Evolutionary conservation across 2,888 invertebrate genomes (phyloP), one percentile per base, ranked within the genome.

Genomic region (Geotrupes spiniger): DNA sequence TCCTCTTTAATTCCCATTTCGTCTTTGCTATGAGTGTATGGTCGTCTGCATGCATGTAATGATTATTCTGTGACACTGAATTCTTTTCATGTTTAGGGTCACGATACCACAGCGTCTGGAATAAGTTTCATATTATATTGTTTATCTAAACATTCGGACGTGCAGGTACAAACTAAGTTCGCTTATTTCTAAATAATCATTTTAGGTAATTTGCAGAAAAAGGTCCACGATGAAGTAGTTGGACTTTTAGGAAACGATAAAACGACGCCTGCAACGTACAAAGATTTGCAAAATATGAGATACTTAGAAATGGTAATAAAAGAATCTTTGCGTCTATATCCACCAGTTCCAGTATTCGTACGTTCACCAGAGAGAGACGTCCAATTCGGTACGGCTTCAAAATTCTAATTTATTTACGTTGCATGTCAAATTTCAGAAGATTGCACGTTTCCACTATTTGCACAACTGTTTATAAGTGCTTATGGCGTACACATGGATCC

Each of bases 231-330:
- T 45, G 76, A 76, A 61, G 56, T 74, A 17, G 53, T 62, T 4
- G 42, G 57, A n/a, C 60, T 72, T 31, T 72, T 73, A 25, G 65
- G 62, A 1, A 55, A 65, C 16, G 52, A 59, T 26, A 51, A 46
- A 41, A 51, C 41, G 8, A 51, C 42, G 14, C 15, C 33, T 15
- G 58, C 58, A 2, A 65, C 63, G 1, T 49, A 61, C 38, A 57
- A 66, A 42, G 76, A 78, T 39, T 55, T 79, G 4, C 66, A 73
- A 39, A 66, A 76, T 51, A 78, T 79, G 78, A 78, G 76, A 60
- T 79, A 78, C 59, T 67, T 79, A 53, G 78, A 78, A 37, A 57
- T 73, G 36, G 76, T 78, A 0, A 74, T 79, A 31, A 80, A 76
- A 53, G 79, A 80, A 60, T 63, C 75, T 0, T 65, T 79, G 29